phyloP scores from a whole-genome alignment of 2,113 vertebrate species.

The Dasyprocta punctata region DNA sequence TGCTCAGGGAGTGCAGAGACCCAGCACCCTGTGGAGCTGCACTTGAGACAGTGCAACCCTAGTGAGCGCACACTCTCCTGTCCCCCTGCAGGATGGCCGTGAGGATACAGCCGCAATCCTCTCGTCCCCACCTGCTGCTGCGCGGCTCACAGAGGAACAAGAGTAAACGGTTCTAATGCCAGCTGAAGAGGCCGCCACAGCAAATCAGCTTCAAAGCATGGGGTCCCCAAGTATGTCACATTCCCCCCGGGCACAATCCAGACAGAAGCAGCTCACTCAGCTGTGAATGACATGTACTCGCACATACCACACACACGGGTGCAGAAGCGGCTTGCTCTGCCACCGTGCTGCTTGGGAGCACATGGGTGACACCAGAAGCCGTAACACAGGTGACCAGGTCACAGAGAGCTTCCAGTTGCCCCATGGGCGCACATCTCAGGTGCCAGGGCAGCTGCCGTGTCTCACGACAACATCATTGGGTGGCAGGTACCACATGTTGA shows the following conservation, averaged over 20 bases:
- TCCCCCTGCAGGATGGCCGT: fast-evolving
- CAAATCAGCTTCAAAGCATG: slow-evolving; percentile 82
- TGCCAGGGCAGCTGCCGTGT: not conserved
- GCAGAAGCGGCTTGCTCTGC: fast-evolving
- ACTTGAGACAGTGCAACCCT: fast-evolving
- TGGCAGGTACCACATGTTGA: not conserved
- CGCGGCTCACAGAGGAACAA: slow-evolving; percentile 47
- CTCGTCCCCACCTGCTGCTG: slow-evolving; percentile 54
- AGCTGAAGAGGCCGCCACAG: slow-evolving; percentile 80
- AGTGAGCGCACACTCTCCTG: fast-evolving
- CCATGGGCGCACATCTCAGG: not conserved
- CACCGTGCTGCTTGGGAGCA: not conserved
- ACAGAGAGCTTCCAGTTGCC: fast-evolving
- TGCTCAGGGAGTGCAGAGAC: not conserved
- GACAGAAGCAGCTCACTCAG: slow-evolving; percentile 38
- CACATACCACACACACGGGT: fast-evolving
- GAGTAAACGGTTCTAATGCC: slow-evolving; percentile 77
- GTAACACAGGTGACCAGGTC: fast-evolving
- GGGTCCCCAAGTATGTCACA: slow-evolving; percentile 21
- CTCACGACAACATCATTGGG: slow-evolving; percentile 38
- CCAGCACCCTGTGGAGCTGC: fast-evolving
- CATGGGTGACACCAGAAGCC: not conserved
- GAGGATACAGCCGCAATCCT: not conserved
- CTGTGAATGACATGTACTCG: fast-evolving
- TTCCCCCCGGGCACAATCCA: slow-evolving; percentile 39